phyloP scores from a whole-genome alignment of 2,113 vertebrate genomes.

The Campylomormyrus numenius region DNA sequence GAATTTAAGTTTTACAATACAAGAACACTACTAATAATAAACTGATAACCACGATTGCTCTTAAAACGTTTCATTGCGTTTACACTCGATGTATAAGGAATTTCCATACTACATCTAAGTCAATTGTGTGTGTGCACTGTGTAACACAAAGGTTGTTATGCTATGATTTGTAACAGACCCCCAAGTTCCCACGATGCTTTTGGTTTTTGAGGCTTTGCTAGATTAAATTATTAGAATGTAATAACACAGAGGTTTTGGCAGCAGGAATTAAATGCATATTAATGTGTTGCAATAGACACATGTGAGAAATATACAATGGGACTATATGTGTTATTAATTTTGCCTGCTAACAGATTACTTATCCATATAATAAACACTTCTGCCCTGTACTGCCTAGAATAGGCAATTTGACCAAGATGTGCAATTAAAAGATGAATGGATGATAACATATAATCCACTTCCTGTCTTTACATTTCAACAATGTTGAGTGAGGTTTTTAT shows the following conservation, averaged over 20 bases:
- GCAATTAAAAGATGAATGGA: background rate
- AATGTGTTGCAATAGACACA: background rate
- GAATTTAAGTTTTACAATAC: background rate
- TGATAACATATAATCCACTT: background rate
- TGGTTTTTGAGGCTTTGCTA: background rate
- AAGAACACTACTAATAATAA: background rate
- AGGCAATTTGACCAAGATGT: background rate
- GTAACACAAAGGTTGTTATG: background rate
- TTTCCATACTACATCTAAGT: too few species aligned
- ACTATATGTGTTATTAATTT: background rate
- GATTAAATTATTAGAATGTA: background rate
- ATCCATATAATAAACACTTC: background rate
- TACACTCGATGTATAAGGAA: background rate
- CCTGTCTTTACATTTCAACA: background rate
- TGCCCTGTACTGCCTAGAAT: background rate
- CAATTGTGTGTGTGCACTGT: background rate
- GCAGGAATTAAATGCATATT: background rate
- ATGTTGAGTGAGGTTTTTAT: background rate
- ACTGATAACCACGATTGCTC: background rate
- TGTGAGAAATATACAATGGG: background rate
- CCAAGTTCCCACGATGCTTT: background rate
- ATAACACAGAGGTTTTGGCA: background rate
- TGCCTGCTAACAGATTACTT: background rate
- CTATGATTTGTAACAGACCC: background rate
- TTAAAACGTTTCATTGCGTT: background rate